These are phyloP conservation scores for Amblyornis subalaris DNA, from an alignment of 2,113 vertebrate genomes.

Conservation along the genomic window DNA sequence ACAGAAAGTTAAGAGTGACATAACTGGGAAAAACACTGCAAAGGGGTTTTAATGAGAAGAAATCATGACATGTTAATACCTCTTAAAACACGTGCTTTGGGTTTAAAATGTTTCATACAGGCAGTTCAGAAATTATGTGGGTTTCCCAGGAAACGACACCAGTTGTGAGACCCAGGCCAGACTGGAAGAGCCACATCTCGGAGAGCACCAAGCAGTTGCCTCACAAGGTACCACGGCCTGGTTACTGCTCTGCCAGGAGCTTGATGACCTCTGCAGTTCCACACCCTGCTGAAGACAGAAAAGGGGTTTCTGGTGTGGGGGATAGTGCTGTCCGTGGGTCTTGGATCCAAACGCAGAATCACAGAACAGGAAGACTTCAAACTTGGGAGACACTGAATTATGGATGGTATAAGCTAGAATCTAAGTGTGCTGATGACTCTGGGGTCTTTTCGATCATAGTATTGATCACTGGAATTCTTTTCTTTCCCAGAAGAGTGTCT, in stretches of 20 bases:
- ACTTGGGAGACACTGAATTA: not conserved
- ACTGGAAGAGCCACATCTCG: not conserved
- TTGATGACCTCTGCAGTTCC: not conserved
- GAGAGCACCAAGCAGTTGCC: not conserved
- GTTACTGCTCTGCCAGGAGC: not conserved
- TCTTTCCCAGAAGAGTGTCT: not conserved
- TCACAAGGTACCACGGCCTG: accelerated
- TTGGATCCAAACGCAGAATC: not conserved
- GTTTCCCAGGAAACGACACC: not conserved
- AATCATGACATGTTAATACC: not conserved
- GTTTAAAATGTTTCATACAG: not conserved
- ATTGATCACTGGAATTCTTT: not conserved
- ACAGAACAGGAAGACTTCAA: not conserved
- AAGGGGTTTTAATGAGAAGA: not conserved
- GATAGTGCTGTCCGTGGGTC: not conserved
- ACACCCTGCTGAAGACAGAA: not conserved
- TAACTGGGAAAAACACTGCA: not conserved
- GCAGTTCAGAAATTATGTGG: not conserved
- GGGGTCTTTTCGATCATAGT: not conserved
- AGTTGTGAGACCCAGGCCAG: not conserved
- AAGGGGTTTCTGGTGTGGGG: not conserved
- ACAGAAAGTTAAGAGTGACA: not conserved
- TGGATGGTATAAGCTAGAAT: not conserved
- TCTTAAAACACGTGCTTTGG: not conserved
- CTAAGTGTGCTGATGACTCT: not conserved